phyloP scores from a whole-genome alignment of 2,113 vertebrate genomes.

The Ptyas mucosa region DNA sequence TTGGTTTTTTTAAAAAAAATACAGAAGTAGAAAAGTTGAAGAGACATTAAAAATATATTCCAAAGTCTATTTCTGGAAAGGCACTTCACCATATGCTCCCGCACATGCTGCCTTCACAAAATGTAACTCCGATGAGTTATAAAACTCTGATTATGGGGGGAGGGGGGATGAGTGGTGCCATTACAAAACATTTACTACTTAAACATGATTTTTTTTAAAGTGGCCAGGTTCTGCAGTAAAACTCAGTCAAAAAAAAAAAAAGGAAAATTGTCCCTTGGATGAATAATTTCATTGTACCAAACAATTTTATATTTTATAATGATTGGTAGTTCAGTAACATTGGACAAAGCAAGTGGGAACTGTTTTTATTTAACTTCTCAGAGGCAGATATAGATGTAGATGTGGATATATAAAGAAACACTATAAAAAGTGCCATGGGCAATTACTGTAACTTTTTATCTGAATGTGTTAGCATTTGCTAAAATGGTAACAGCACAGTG shows the following conservation, averaged over 20 bases:
- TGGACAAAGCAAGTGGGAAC: conserved; percentile 7
- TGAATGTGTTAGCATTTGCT: not conserved
- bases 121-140: conserved; percentile 9
- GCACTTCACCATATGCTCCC: not conserved
- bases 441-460: rapidly evolving
- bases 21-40: not conserved
- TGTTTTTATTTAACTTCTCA: not conserved
- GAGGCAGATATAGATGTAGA: not conserved
- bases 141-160: not conserved
- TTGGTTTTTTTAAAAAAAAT: not conserved
- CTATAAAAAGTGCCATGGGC: not conserved
- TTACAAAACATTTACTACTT: conserved; percentile 14
- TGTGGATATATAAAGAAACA: not conserved
- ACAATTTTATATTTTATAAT: conserved; percentile 1
- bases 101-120: conserved; percentile 20
- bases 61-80: not conserved
- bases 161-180: not conserved
- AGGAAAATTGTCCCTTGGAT: conserved; percentile 11
- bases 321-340: not conserved
- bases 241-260: conserved; percentile 13
- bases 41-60: not conserved
- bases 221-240: conserved; percentile 28
- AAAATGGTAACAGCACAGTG: not conserved
- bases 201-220: conserved; percentile 10
- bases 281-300: conserved; percentile 10